A percentile compares a stretch with the other conserved stretches of the same genome.
Conservation (phyloP, 1,140 invertebrate species). For the Capitella teleta region DNA sequence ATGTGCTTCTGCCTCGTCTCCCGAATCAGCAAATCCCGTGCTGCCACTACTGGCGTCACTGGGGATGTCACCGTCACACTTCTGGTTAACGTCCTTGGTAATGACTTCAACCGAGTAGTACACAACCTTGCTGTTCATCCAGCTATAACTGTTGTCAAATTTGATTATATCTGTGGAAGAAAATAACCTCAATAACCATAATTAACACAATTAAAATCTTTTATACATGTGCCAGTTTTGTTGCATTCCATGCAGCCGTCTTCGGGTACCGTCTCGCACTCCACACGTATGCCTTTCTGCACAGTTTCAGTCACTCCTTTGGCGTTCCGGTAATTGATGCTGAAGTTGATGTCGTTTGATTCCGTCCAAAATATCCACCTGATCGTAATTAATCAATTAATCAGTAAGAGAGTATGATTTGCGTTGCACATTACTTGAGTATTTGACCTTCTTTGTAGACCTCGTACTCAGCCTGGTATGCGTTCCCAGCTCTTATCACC, state of each 20-base stretch:
- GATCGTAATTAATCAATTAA: too few species aligned
- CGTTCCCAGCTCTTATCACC: neutral
- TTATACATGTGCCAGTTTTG: neutral
- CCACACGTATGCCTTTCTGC: neutral
- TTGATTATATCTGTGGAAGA: slow-evolving; percentile 63
- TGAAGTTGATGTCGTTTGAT: slow-evolving; percentile 2
- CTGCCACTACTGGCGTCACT: too few species aligned
- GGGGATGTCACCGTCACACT: slow-evolving; percentile 40
- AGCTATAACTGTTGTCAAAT: slow-evolving; percentile 79
- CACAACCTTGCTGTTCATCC: slow-evolving; percentile 67
- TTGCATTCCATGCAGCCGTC: neutral
- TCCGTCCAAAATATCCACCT: slow-evolving; percentile 8
- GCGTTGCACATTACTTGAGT: neutral
- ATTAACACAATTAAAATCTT: neutral
- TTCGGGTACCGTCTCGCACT: slow-evolving; percentile 2
- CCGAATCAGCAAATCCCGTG: too few species aligned
- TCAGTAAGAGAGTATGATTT: too few species aligned
- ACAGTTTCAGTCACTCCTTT: neutral
- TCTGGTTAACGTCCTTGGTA: too few species aligned
- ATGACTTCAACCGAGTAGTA: slow-evolving; percentile 48
- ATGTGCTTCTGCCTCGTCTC: too few species aligned
- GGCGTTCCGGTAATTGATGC: neutral
- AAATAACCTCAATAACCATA: neutral
- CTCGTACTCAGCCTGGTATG: neutral
- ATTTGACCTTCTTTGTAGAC: neutral